Evolutionary conservation across 2,113 vertebrate genomes (phyloP).

Genomic region (Girardinichthys multiradiatus): DNA sequence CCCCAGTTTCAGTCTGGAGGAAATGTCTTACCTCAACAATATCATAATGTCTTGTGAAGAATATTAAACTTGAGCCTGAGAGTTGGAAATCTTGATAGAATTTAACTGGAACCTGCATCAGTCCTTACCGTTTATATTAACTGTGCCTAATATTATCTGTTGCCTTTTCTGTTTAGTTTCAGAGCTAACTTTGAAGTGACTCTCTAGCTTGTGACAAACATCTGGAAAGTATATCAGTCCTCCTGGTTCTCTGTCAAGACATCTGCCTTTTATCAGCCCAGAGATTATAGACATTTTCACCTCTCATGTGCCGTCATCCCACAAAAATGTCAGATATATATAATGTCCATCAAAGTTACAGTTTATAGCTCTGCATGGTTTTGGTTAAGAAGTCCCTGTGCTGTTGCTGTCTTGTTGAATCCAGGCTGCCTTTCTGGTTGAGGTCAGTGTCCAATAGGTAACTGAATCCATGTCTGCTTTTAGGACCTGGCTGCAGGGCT

Average conservation of each 20-base stretch:
- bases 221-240: slow-evolving; percentile 68
- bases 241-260: slow-evolving; percentile 72
- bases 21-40: not conserved
- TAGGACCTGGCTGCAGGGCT: slow-evolving; percentile 36
- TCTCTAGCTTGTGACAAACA: slow-evolving; percentile 49
- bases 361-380: slow-evolving; percentile 40
- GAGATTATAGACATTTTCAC: slow-evolving; percentile 72
- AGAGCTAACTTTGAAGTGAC: slow-evolving; percentile 15
- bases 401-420: slow-evolving; percentile 41
- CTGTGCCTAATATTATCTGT: slow-evolving; percentile 3
- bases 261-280: slow-evolving; percentile 83
- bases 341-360: slow-evolving; percentile 25
- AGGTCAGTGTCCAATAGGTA: slow-evolving; percentile 50
- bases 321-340: slow-evolving; percentile 55
- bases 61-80: not conserved
- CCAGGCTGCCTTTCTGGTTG: slow-evolving; percentile 15
- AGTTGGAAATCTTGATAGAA: not conserved
- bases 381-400: slow-evolving; percentile 24
- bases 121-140: slow-evolving; percentile 4
- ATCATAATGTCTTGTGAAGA: not conserved
- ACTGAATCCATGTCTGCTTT: slow-evolving; percentile 49
- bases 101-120: not conserved
- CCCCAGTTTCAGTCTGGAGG: not conserved
- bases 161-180: slow-evolving; percentile 3
- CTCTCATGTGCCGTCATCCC: slow-evolving; percentile 71